Conservation (phyloP, 2,113 vertebrate genomes). For the Leucoraja erinaceus region DNA sequence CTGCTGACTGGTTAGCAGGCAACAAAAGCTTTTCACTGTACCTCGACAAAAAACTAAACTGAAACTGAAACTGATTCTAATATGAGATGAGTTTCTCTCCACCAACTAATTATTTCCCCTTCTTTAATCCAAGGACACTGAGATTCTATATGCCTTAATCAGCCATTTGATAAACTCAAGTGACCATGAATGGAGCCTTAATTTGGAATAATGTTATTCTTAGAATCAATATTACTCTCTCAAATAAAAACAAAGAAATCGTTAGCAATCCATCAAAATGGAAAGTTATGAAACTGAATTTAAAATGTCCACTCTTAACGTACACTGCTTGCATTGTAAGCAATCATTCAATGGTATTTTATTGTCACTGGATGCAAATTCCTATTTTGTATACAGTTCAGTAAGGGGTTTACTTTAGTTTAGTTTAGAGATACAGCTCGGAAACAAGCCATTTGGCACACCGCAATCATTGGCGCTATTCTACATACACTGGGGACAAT, state of each 20-base stretch:
- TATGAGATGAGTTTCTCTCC: too few relatives aligned
- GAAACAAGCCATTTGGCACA: too few relatives aligned
- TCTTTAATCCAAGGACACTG: neutral
- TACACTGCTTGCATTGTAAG: neutral
- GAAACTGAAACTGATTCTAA: neutral
- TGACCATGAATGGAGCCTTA: neutral
- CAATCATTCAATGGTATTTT: neutral
- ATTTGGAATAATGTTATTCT: neutral
- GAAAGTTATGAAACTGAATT: neutral
- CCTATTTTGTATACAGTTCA: too few relatives aligned
- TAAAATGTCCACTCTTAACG: neutral
- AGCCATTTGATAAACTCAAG: neutral
- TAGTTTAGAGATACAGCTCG: too few relatives aligned
- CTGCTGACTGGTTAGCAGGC: too few relatives aligned
- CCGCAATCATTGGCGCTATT: too few relatives aligned
- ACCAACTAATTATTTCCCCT: neutral
- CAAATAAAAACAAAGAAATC: neutral
- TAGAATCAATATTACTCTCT: neutral
- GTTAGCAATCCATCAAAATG: neutral
- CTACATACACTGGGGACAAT: too few relatives aligned
- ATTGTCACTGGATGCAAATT: neutral
- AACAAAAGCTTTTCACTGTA: too few relatives aligned
- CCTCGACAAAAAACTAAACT: too few relatives aligned
- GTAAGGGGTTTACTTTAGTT: too few relatives aligned
- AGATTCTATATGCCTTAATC: neutral